Percentiles rank a stretch among this genome's conserved stretches.
These are phyloP conservation scores for Rhorus exstirpatorius DNA, from an alignment of 2,888 invertebrate genomes.

Conservation along the genomic window DNA sequence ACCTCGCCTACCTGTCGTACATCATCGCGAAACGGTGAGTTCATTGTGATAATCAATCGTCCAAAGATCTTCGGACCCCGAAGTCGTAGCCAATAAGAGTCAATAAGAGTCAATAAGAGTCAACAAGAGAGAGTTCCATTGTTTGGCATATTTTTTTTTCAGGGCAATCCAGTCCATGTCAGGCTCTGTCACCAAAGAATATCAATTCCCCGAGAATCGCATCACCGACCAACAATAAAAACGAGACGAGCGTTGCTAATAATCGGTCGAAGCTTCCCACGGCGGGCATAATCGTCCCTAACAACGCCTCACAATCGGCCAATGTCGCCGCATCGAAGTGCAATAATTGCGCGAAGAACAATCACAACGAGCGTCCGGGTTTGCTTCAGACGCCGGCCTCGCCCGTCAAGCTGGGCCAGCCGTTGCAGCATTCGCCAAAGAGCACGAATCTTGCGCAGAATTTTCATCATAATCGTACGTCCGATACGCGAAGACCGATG, in stretches of 20 bases:
- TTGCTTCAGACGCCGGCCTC: constrained; percentile 82
- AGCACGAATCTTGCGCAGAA: constrained; percentile 78
- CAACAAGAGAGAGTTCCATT: background rate
- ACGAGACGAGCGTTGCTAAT: constrained; percentile 73
- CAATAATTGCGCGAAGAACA: constrained; percentile 83
- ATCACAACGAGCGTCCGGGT: constrained; percentile 82
- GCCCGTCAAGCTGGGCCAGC: constrained; percentile 82
- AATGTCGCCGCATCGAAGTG: constrained; percentile 82
- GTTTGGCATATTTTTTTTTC: constrained; percentile 26
- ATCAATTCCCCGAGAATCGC: constrained; percentile 73
- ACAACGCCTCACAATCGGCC: constrained; percentile 72
- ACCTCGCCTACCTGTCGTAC: constrained; percentile 83
- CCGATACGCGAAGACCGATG: constrained; percentile 81
- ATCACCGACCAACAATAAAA: constrained; percentile 74
- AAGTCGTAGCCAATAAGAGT: too few relatives aligned
- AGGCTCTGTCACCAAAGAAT: constrained; percentile 81
- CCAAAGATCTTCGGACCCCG: too few relatives aligned
- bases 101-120: too few relatives aligned
- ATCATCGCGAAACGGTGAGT: constrained; percentile 81
- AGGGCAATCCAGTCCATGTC: constrained; percentile 83
- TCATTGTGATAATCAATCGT: too few relatives aligned
- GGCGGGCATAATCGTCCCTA: constrained; percentile 60
- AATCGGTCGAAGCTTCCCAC: constrained; percentile 74
- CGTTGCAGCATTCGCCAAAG: constrained; percentile 80
- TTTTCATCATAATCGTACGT: constrained; percentile 80